phyloP scores from a whole-genome alignment of 2,888 invertebrate genomes.

The Drosophila nr. medialis region DNA sequence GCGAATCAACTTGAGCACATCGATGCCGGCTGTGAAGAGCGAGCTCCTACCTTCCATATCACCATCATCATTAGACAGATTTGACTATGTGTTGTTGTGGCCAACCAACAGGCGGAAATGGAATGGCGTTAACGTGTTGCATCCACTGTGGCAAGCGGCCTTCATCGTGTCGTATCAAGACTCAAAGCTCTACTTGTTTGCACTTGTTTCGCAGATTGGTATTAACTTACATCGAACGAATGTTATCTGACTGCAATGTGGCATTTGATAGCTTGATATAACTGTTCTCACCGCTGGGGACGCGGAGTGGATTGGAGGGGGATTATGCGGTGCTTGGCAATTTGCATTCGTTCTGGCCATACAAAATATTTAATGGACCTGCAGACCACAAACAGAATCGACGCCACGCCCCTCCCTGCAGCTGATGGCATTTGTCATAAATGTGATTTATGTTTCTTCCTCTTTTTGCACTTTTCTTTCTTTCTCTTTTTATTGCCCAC shows the following conservation, averaged over 20 bases:
- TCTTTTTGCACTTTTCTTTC: background rate
- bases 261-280: slow-evolving; percentile 58
- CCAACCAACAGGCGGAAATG: slow-evolving; percentile 78
- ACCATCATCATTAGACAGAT: slow-evolving; percentile 55
- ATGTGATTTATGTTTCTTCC: slow-evolving; percentile 66
- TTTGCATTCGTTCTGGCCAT: slow-evolving; percentile 43
- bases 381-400: background rate
- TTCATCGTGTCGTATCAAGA: slow-evolving; percentile 29
- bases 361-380: slow-evolving; percentile 26
- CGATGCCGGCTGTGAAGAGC: slow-evolving; percentile 37
- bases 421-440: slow-evolving; percentile 67
- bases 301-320: background rate
- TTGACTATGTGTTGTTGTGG: slow-evolving; percentile 50
- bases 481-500: slow-evolving; percentile 18
- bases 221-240: slow-evolving; percentile 40
- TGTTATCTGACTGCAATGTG: slow-evolving; percentile 66
- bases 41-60: slow-evolving; percentile 40
- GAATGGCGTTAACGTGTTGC: slow-evolving; percentile 79
- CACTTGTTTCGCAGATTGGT: slow-evolving; percentile 20
- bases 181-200: slow-evolving; percentile 38
- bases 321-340: slow-evolving; percentile 5
- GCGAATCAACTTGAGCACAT: slow-evolving; percentile 85
- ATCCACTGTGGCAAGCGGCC: slow-evolving; percentile 39
- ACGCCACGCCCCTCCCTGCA: slow-evolving; percentile 4
- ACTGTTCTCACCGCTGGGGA: slow-evolving; percentile 16